phyloP scores from a whole-genome alignment of 2,113 vertebrate species.

The Albula glossodonta region DNA sequence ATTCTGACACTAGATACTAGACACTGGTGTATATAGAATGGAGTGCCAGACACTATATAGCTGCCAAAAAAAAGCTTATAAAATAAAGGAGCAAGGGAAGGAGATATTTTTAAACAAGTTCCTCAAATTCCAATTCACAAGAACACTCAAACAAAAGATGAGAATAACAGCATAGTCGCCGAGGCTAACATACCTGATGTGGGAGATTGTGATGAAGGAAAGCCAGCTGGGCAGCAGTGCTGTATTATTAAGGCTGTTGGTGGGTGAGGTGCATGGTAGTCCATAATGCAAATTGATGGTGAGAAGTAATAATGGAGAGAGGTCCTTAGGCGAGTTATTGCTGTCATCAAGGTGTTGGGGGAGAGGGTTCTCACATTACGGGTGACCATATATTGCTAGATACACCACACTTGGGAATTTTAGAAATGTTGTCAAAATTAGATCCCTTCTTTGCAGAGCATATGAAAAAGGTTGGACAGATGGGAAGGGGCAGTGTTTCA shows the following conservation, averaged over 20 bases:
- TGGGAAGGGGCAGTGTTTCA: constrained; percentile 20
- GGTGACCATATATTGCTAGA: constrained; percentile 31
- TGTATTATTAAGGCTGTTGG: too few species aligned
- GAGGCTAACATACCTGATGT: background rate
- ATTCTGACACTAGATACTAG: too few species aligned
- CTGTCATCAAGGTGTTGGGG: constrained; percentile 41
- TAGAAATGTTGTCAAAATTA: constrained; percentile 37
- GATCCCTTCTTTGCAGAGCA: constrained; percentile 37
- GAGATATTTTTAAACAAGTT: background rate
- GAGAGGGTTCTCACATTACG: constrained; percentile 32
- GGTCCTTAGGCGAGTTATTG: constrained; percentile 28
- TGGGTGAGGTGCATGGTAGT: constrained; percentile 19
- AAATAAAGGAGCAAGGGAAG: constrained; percentile 1
- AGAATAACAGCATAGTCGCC: background rate
- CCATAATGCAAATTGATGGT: too few species aligned
- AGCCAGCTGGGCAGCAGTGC: background rate
- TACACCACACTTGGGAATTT: constrained; percentile 28
- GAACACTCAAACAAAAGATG: background rate
- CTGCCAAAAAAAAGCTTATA: too few species aligned
- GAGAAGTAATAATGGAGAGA: constrained; percentile 29
- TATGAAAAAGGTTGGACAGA: constrained; percentile 21
- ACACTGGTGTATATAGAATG: too few species aligned
- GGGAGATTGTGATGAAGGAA: background rate
- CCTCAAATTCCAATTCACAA: background rate
- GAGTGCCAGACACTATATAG: too few species aligned